Evolutionary conservation across 2,797 vertebrate species (phyloP).

Genomic region (Sarcophilus harrisii): DNA sequence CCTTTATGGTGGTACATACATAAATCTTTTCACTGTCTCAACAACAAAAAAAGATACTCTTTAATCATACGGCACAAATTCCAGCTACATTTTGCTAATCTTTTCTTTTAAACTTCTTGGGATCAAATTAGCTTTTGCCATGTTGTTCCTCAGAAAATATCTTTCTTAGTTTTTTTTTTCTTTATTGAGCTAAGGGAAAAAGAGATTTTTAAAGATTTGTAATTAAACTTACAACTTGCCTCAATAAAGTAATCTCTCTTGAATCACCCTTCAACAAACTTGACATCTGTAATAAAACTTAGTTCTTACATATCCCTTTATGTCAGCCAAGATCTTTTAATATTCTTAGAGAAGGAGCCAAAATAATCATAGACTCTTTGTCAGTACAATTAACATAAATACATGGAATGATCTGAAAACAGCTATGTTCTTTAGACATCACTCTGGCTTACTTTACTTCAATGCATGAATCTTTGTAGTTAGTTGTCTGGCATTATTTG

Average conservation of each 20-base stretch:
- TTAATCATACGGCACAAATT: conserved; percentile 57
- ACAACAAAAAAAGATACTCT: conserved; percentile 58
- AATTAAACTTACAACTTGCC: conserved; percentile 69
- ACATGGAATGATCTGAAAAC: conserved; percentile 63
- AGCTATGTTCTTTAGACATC: conserved; percentile 56
- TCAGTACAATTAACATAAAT: conserved; percentile 70
- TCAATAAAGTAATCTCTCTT: conserved; percentile 67
- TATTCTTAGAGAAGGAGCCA: conserved; percentile 67
- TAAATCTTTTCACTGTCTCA: conserved; percentile 81
- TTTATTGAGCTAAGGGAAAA: conserved; percentile 47
- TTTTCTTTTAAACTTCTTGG: conserved; percentile 48
- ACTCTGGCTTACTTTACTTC: conserved; percentile 53
- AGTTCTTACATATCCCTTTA: conserved; percentile 48
- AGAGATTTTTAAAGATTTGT: conserved; percentile 65
- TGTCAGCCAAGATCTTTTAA: conserved; percentile 68
- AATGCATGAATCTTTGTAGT: conserved; percentile 32
- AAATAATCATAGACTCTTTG: conserved; percentile 70
- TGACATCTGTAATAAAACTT: conserved; percentile 74
- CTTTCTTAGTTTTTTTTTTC: conserved; percentile 52
- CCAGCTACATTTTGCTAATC: conserved; percentile 41
- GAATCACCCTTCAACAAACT: conserved; percentile 65
- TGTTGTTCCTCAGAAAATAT: conserved; percentile 56
- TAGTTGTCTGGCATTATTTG: background rate
- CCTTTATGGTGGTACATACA: conserved; percentile 76
- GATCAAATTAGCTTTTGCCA: conserved; percentile 53